These are phyloP conservation scores for Maccullochella peelii DNA, from an alignment of 2,113 vertebrate species.

Conservation along the genomic window DNA sequence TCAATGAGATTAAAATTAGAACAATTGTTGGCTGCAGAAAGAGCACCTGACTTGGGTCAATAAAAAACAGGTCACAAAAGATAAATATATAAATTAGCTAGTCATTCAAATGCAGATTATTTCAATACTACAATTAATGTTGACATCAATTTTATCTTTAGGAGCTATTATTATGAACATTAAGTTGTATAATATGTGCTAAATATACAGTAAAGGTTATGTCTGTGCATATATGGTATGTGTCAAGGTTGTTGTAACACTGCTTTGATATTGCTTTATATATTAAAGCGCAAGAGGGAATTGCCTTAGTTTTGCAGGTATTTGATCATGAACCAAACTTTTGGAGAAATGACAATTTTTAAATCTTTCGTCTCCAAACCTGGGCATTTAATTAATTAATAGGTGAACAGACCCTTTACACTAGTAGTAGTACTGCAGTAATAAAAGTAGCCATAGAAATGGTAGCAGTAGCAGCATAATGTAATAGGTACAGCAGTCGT, in stretches of 20 bases:
- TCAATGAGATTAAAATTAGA: constrained; percentile 49
- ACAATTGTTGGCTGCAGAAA: constrained; percentile 39
- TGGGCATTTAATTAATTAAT: too few species aligned
- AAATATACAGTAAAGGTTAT: neutral
- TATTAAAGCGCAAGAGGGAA: too few species aligned
- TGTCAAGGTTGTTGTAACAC: neutral
- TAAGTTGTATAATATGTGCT: neutral
- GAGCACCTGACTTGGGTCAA: constrained; percentile 9
- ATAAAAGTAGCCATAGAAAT: neutral
- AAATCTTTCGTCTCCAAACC: too few species aligned
- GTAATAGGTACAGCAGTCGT: neutral
- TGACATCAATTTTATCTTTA: neutral
- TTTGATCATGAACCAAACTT: too few species aligned
- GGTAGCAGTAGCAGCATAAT: neutral
- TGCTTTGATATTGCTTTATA: too few species aligned
- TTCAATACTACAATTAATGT: constrained; percentile 13
- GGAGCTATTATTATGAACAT: neutral
- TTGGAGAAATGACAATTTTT: too few species aligned
- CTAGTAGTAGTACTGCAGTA: neutral
- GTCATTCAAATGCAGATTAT: constrained; percentile 20
- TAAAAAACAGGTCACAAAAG: constrained; percentile 10
- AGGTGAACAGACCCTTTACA: neutral
- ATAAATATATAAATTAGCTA: constrained; percentile 21
- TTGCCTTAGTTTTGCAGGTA: too few species aligned
- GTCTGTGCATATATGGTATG: neutral